phyloP scores from a whole-genome alignment of 2,888 invertebrate genomes.

The Epiblema foenella region DNA sequence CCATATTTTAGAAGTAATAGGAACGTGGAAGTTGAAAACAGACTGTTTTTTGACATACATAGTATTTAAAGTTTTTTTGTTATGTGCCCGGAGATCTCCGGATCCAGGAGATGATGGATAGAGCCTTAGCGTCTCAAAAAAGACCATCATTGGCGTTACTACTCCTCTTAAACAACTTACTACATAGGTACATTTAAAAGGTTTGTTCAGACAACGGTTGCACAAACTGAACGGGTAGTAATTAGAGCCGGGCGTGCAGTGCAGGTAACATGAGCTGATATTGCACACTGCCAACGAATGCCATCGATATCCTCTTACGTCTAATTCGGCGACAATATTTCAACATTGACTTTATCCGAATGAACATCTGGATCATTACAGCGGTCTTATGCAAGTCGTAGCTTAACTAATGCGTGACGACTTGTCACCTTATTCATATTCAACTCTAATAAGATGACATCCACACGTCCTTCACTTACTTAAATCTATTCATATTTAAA shows the following conservation, averaged over 20 bases:
- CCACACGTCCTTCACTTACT: slow-evolving; percentile 30
- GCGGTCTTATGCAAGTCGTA: slow-evolving; percentile 16
- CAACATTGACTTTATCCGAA: slow-evolving; percentile 38
- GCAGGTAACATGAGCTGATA: slow-evolving; percentile 49
- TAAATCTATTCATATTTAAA: slow-evolving; percentile 36
- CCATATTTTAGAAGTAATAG: too few species aligned
- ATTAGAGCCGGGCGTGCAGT: slow-evolving; percentile 49
- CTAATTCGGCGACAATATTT: slow-evolving; percentile 46
- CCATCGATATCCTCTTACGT: slow-evolving; percentile 50
- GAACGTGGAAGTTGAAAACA: too few species aligned
- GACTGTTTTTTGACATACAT: too few species aligned
- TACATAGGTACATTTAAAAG: slow-evolving; percentile 18
- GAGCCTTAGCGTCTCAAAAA: too few species aligned
- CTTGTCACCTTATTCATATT: slow-evolving; percentile 25
- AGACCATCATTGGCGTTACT: too few species aligned
- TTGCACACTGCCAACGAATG: slow-evolving; percentile 46
- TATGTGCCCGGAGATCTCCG: too few species aligned
- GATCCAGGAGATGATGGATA: too few species aligned
- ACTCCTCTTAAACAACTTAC: slow-evolving; percentile 48
- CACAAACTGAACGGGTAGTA: slow-evolving; percentile 49
- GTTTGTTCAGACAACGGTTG: slow-evolving; percentile 38
- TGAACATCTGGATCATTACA: slow-evolving; percentile 23
- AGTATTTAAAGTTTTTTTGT: too few species aligned
- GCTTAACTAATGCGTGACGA: slow-evolving; percentile 1
- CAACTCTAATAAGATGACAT: slow-evolving; percentile 17